phyloP scores from a whole-genome alignment of 2,797 vertebrate genomes.

The Dromococcyx pavoninus region DNA sequence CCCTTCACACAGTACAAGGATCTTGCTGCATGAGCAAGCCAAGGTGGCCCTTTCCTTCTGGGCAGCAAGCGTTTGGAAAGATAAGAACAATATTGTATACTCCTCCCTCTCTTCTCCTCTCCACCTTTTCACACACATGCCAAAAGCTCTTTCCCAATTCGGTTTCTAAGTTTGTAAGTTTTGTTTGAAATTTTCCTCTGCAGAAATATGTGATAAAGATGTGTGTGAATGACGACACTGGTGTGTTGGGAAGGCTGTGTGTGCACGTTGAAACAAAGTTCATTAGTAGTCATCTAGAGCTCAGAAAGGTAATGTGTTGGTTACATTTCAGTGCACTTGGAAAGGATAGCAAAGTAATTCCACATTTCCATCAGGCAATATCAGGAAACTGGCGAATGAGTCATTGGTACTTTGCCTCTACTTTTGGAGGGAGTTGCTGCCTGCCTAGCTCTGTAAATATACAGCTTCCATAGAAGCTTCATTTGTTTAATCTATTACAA shows the following conservation, averaged over 20 bases:
- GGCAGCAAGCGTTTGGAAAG: background rate
- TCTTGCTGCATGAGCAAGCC: background rate
- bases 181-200: background rate
- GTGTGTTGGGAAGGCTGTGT: background rate
- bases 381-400: background rate
- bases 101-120: background rate
- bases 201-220: accelerated
- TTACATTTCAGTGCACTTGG: background rate
- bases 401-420: background rate
- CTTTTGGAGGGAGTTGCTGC: background rate
- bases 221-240: background rate
- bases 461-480: background rate
- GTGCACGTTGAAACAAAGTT: background rate
- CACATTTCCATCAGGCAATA: background rate
- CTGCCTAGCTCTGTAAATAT: background rate
- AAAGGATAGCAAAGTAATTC: background rate
- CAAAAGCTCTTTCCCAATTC: background rate
- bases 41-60: background rate
- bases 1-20: background rate
- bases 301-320: background rate
- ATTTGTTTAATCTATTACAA: background rate
- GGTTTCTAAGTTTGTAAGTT: background rate
- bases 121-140: background rate
- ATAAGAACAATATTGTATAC: background rate
- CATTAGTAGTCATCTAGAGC: background rate